Evolutionary conservation across 2,113 vertebrate genomes (phyloP), one percentile per base, ranked within the genome.

Genomic region (Protomyctophum bolini): DNA sequence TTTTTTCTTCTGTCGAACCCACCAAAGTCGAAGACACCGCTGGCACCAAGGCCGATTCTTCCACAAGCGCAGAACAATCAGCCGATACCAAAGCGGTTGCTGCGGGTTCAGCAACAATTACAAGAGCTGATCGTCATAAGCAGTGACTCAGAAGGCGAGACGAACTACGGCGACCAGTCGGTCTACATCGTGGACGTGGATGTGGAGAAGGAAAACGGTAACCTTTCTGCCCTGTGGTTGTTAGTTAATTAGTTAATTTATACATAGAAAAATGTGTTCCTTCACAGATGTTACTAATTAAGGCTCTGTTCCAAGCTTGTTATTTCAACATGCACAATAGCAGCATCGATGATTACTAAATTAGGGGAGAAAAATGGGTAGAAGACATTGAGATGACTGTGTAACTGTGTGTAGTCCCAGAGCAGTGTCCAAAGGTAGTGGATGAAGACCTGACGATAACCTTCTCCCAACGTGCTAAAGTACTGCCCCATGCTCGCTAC

Each of bases 371-470:
- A 21, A 21, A 21, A 21, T 21, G 21, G 21, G 21, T 21, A 21
- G 21, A 21, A 21, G 21, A 21, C 21, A 21, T 21, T 21, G 21
- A 21, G 21, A 21, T 21, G 21, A 21, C 21, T 46, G 5, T 54
- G 10, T 66, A 47, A 48, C 8, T 78, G 14, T 73, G 47, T 86
- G 69, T 67, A 51, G n/a, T 60, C 9, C 74, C 59, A 89, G 92
- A 82, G 3, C 3, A 12, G 7, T 0, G 80, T 47, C 33, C 49
- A 47, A 79, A 66, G 11, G 21, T 73, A 10, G 21, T 87, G 72
- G 91, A 92, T 21, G 93, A 93, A 61, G 93, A 94, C 60, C 62
- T 94, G 79, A 83, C 90, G 0, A 84, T 94, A 0, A 93, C 90
- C 3, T 93, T 87, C 72, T 86, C 85, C 6, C 87, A 86, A 6